Evolutionary conservation across 2,113 vertebrate species (phyloP), one percentile per base, ranked within the genome.

Genomic region (Paramormyrops kingsleyae): DNA sequence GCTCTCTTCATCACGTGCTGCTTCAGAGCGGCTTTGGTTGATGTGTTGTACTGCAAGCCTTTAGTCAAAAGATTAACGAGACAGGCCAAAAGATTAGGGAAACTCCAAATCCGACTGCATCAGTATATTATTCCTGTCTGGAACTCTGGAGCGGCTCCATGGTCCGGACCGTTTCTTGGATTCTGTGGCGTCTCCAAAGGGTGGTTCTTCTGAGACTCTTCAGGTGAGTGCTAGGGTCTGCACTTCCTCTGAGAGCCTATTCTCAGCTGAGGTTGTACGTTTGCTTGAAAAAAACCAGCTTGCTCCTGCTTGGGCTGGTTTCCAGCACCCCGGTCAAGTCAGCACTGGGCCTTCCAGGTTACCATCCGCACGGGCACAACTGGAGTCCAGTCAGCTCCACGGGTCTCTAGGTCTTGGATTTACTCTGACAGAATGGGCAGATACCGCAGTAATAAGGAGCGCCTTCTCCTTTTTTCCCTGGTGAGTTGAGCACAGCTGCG

Each of bases 401-500:
- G 1, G 35, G 31, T 19, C 74, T 42, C 15, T 1, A 27, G 10
- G 3, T 31, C 3, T 70, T 1, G n/a, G n/a, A 31, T 31, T 70
- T 13, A 13, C 35, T 77, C 74, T 13, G 62, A 31, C n/a, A 70
- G 62, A 70, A 12, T 13, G 62, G 74, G 74, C 74, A 77, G 74
- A 80, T 80, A 19, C 5, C 17, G 74, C 74, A 19, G 35, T 19
- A 80, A 19, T 42, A n/a, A 80, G 17, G 35, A 80, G 35, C 0
- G 74, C 31, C 35, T 19, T 42, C n/a, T 19, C 35, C 35, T 42
- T 84, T 84, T 84, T 21, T 24, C 83, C 83, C 42, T 24, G 62
- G n/a, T 70, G 83, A 84, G 39, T 27, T 87, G 31, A 56, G 35
- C 85, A 87, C 85, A 87, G 85, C 50, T 87, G 85, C 35, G 85